Conservation (phyloP, 2,888 invertebrate genomes). For the Sphecodes monilicornis region DNA sequence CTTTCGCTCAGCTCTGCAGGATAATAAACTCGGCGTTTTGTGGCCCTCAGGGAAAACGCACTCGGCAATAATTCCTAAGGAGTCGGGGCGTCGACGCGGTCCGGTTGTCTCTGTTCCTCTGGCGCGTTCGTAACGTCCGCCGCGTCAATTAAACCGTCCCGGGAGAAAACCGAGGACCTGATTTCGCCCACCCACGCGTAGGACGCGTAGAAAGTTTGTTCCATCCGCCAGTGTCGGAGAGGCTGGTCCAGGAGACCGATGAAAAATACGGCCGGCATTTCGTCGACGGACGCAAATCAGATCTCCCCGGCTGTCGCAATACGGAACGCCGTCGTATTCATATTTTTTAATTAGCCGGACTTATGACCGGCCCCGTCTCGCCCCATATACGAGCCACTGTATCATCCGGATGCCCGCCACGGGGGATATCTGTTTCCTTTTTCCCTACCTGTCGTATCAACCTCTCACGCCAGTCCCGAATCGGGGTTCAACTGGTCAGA, state of each 20-base stretch:
- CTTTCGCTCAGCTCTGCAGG: neutral
- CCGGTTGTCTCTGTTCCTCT: neutral
- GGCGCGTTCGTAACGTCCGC: slow-evolving; percentile 24
- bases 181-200: slow-evolving; percentile 70
- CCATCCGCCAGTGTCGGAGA: slow-evolving; percentile 30
- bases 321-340: slow-evolving; percentile 50
- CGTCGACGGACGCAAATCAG: slow-evolving; percentile 59
- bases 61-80: slow-evolving; percentile 51
- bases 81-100: neutral
- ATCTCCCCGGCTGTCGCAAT: slow-evolving; percentile 50
- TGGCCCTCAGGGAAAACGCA: slow-evolving; percentile 44
- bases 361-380: slow-evolving; percentile 57
- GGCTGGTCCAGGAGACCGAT: neutral
- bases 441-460: slow-evolving; percentile 3
- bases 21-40: slow-evolving; percentile 53
- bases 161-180: slow-evolving; percentile 64
- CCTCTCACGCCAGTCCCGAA: neutral
- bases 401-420: slow-evolving; percentile 37
- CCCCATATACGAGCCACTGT: slow-evolving; percentile 46
- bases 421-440: neutral
- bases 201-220: slow-evolving; percentile 66
- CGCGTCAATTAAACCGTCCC: slow-evolving; percentile 57
- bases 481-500: neutral
- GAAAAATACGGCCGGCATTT: slow-evolving; percentile 40
- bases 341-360: slow-evolving; percentile 73